A percentile compares a stretch with the other conserved stretches of the same genome.
Conservation (phyloP, 1,140 invertebrate genomes). For the Halesus radiatus region DNA sequence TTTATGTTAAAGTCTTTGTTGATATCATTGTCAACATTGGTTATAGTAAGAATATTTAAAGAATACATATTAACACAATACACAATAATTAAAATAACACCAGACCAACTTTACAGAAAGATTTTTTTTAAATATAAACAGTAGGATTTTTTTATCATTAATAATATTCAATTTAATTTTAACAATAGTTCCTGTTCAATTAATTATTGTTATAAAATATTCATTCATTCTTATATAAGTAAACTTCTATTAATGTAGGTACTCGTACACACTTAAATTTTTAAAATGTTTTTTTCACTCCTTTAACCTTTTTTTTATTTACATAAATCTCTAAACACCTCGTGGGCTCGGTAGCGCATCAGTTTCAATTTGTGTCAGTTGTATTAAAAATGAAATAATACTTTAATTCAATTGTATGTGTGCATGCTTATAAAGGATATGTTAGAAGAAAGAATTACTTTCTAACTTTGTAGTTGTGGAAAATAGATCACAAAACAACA, state of each 20-base stretch:
- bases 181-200: not conserved
- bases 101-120: slow-evolving; percentile 16
- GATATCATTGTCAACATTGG: slow-evolving; percentile 26
- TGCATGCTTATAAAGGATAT: too few species aligned
- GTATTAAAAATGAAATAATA: too few species aligned
- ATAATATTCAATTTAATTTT: slow-evolving; percentile 22
- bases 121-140: slow-evolving; percentile 8
- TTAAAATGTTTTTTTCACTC: too few species aligned
- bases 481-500: too few species aligned
- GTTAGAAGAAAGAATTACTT: too few species aligned
- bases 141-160: not conserved
- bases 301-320: too few species aligned
- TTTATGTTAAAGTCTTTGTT: slow-evolving; percentile 28
- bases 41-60: slow-evolving; percentile 21
- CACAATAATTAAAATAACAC: slow-evolving; percentile 11
- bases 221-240: slow-evolving; percentile 5
- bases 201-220: slow-evolving; percentile 2
- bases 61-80: slow-evolving; percentile 33
- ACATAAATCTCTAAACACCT: too few species aligned
- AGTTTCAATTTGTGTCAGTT: too few species aligned
- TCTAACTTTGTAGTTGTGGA: too few species aligned
- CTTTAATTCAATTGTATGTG: too few species aligned
- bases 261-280: too few species aligned
- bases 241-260: not conserved
- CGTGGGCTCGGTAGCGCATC: too few species aligned